phyloP scores from a whole-genome alignment of 1,140 invertebrate genomes.

The Prorops nasuta region DNA sequence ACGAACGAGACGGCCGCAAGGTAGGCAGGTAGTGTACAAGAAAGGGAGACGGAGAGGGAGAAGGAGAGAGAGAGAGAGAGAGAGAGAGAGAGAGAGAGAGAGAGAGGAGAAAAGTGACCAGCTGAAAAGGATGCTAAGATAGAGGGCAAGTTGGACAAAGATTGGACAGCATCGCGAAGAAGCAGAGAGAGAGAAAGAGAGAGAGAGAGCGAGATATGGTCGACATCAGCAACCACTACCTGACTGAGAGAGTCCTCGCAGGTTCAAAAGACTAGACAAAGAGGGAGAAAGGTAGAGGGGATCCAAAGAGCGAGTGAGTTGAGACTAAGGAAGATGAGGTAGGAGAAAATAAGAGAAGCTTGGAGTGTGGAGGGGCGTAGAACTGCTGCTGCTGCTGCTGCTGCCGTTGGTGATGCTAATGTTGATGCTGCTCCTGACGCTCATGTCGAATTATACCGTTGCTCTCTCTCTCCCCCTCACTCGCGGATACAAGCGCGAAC shows the following conservation, averaged over 20 bases:
- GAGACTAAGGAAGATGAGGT: conserved; percentile 23
- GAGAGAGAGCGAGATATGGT: conserved; percentile 7
- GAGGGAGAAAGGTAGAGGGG: conserved; percentile 5
- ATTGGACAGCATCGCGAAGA: too few relatives aligned
- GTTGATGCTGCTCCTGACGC: conserved; percentile 26
- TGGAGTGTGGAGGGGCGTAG: conserved; percentile 27
- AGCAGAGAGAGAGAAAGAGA: too few relatives aligned
- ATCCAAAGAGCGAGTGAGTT: conserved; percentile 13
- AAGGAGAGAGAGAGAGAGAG: conserved; percentile 13
- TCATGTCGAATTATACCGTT: too few relatives aligned
- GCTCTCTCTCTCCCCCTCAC: neutral
- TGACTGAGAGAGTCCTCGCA: neutral
- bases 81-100: conserved; percentile 6
- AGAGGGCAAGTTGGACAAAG: too few relatives aligned
- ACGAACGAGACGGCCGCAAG: conserved; percentile 40
- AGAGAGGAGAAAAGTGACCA: conserved; percentile 5
- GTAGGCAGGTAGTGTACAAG: conserved; percentile 47
- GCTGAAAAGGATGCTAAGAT: conserved; percentile 8
- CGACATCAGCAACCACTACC: neutral
- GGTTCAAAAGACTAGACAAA: too few relatives aligned
- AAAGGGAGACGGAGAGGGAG: conserved; percentile 35
- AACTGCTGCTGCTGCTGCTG: conserved; percentile 11
- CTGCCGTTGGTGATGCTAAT: conserved; percentile 2
- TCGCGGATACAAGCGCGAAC: too few relatives aligned
- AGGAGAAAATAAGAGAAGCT: conserved; percentile 28